These are phyloP conservation scores for Melanotaenia trifasciata DNA, from an alignment of 2,797 vertebrate species.

Conservation along the genomic window DNA sequence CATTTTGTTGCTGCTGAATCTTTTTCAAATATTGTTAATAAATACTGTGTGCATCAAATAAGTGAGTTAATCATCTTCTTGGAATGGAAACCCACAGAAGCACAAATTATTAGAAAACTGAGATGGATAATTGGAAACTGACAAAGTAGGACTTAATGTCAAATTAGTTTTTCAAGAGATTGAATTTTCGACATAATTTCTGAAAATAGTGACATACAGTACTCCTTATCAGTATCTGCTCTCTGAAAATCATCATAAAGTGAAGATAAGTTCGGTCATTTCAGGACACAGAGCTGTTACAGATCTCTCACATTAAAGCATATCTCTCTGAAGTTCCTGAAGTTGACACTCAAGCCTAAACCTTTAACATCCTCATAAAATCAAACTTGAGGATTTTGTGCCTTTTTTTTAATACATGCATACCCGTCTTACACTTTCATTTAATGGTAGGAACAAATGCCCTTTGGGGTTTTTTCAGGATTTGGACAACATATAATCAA, in stretches of 20 bases:
- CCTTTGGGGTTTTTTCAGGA: not conserved
- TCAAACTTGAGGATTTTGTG: not conserved
- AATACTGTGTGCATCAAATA: not conserved
- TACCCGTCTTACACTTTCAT: not conserved
- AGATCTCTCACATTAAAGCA: not conserved
- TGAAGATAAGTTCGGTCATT: not conserved
- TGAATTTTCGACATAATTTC: not conserved
- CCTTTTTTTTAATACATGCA: not conserved
- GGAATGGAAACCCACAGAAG: not conserved
- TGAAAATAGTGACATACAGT: too few species aligned
- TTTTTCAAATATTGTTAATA: not conserved
- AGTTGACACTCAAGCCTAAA: not conserved
- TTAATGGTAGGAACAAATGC: not conserved
- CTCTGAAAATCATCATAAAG: not conserved
- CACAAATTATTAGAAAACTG: not conserved
- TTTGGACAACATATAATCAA: not conserved
- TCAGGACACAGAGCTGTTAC: not conserved
- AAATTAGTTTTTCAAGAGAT: not conserved
- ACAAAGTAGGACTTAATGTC: not conserved
- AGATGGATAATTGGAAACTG: not conserved
- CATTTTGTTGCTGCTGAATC: constrained; percentile 1
- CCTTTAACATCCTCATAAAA: not conserved
- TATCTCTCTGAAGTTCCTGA: not conserved
- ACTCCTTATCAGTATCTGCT: too few species aligned
- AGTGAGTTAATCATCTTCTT: not conserved